Evolutionary conservation across 2,888 invertebrate species (phyloP), one percentile per base, ranked within the genome.

Genomic region (Callyntrura guangdongensis): DNA sequence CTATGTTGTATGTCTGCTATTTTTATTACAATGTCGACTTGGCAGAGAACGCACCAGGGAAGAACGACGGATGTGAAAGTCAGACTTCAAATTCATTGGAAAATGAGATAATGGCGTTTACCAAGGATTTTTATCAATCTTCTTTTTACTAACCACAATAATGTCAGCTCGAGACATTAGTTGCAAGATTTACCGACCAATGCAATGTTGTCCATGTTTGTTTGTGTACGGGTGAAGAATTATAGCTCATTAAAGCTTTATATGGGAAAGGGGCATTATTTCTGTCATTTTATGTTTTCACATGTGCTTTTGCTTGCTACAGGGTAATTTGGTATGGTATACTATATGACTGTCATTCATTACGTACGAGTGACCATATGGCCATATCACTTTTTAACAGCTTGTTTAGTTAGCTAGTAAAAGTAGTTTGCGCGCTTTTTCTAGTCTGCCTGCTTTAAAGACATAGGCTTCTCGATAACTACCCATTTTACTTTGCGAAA

Each of bases 91-190:
- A 88, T 61, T 82, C 83, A 61, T 81, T 72, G 74, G 56, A 74
- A 69, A 88, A 72, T 17, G 72, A 27, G 74, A 82, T 83, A 83
- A 82, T 72, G 56, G 88, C 47, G 72, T 83, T 67, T 82, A 17
- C 59, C 56, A 22, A 59, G 83, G 82, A 82, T 83, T 87, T 82
- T 88, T 88, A 88, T 88, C 88, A 83, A 88, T 83, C 69, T 59
- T 83, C 69, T 45, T 72, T 72, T 72, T 22, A 36, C 61, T 74
- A 77, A 74, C 77, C 64, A 77, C 89, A 67, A 61, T 53, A 74
- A 61, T 84, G 89, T 89, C 89, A 89, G 77, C 84, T 84, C 27
- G 64, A 27, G 74, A 77, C 84, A 89, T 61, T 89, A 89, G 74
- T 64, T 22, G 61, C 17, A 84, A 83, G 89, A 89, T 89, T 89